Evolutionary conservation across 1,140 invertebrate species (phyloP).

Genomic region (Nomia melanderi): DNA sequence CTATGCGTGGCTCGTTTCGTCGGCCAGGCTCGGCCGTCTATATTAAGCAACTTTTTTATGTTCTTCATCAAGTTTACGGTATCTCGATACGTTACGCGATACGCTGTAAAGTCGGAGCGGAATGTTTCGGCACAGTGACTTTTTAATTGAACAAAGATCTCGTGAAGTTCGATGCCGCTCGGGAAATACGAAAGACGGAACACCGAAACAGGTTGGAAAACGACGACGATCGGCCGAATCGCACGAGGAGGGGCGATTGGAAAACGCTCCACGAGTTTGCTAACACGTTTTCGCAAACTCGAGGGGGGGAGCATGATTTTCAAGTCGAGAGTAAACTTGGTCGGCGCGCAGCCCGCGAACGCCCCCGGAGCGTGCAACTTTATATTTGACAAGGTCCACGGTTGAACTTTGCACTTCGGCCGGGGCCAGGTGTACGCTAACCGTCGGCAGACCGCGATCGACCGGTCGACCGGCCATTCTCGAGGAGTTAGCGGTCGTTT

Average conservation of each 20-base stretch:
- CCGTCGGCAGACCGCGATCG: neutral
- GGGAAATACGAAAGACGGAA: no score
- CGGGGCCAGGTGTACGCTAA: neutral
- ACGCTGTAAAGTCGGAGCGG: no score
- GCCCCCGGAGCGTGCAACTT: neutral
- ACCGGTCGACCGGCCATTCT: neutral
- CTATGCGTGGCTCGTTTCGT: no score
- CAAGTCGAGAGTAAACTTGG: neutral
- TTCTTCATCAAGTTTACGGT: no score
- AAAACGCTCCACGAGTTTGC: neutral
- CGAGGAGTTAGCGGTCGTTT: neutral
- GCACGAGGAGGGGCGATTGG: neutral
- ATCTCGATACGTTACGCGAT: no score
- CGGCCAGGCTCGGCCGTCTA: no score
- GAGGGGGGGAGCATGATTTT: neutral
- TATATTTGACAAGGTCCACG: constrained; percentile 15
- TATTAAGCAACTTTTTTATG: no score
- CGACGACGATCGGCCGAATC: no score
- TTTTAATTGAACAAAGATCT: no score
- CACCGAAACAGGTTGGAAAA: no score
- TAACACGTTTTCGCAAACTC: neutral
- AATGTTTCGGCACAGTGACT: no score
- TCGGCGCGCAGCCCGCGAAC: neutral
- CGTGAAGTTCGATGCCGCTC: no score
- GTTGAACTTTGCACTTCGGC: constrained; percentile 24